These are phyloP conservation scores for Halictus rubicundus DNA, from an alignment of 1,140 invertebrate species.

Conservation along the genomic window DNA sequence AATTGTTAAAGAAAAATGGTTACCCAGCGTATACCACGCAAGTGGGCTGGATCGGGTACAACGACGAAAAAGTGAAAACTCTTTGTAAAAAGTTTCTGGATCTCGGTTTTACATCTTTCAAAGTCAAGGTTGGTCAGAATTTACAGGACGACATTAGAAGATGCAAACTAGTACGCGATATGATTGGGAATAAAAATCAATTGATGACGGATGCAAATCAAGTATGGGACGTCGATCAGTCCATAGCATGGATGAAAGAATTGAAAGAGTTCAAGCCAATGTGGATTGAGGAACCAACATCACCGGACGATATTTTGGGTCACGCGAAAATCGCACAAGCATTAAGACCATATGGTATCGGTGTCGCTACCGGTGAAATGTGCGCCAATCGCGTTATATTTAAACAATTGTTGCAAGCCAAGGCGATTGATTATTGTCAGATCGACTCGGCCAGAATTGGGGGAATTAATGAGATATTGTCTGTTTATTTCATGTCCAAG, in stretches of 20 bases:
- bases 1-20: constrained; percentile 82
- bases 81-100: constrained; percentile 88
- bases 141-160: constrained; percentile 89
- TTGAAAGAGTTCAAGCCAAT: constrained; percentile 87
- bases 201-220: constrained; percentile 96
- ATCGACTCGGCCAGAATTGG: constrained; percentile 94
- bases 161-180: constrained; percentile 86
- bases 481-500: constrained; percentile 93
- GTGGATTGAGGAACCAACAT: constrained; percentile 97
- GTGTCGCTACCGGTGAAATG: constrained; percentile 95
- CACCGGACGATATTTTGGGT: constrained; percentile 93
- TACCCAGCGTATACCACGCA: constrained; percentile 91
- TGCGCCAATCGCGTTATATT: constrained; percentile 95
- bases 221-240: constrained; percentile 91
- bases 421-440: constrained; percentile 92
- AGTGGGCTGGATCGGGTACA: constrained; percentile 91
- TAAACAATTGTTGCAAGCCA: constrained; percentile 92
- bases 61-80: constrained; percentile 84
- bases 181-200: constrained; percentile 88
- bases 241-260: constrained; percentile 92
- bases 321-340: constrained; percentile 87
- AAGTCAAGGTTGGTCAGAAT: constrained; percentile 93
- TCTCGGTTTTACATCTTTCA: constrained; percentile 91
- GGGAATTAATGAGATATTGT: constrained; percentile 93
- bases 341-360: constrained; percentile 86